Evolutionary conservation across 1,140 invertebrate genomes (phyloP).

Genomic region (Neodiprion virginianus): DNA sequence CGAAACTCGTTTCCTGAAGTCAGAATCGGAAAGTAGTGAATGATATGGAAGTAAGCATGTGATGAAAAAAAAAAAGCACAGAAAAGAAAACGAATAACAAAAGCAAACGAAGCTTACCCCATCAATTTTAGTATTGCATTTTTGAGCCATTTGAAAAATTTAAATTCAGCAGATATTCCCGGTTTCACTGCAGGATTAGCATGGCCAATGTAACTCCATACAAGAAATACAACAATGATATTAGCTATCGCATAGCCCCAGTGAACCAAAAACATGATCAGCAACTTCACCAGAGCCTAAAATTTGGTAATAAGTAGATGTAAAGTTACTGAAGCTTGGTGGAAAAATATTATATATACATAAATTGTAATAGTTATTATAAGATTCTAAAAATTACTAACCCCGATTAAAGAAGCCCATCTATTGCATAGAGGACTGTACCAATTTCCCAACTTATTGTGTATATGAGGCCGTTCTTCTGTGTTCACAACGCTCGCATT

Average conservation of each 20-base stretch:
- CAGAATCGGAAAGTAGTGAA: conserved; percentile 13
- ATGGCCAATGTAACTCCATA: conserved; percentile 93
- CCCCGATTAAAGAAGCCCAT: conserved; percentile 90
- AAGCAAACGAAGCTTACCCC: conserved; percentile 69
- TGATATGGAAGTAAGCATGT: background rate
- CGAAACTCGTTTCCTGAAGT: conserved; percentile 72
- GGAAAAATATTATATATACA: conserved; percentile 25
- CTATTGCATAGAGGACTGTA: conserved; percentile 92
- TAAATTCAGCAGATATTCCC: conserved; percentile 87
- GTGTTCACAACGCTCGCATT: conserved; percentile 42
- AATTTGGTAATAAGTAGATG: conserved; percentile 38
- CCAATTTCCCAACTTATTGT: conserved; percentile 90
- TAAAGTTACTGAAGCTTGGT: background rate
- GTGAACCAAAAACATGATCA: conserved; percentile 92
- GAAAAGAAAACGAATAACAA: conserved; percentile 16
- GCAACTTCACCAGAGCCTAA: conserved; percentile 82
- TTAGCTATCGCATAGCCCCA: conserved; percentile 90
- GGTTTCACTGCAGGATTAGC: conserved; percentile 94
- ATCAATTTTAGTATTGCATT: conserved; percentile 75
- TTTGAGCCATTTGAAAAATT: conserved; percentile 85
- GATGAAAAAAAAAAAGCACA: background rate
- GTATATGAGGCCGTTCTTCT: conserved; percentile 72
- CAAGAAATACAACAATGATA: conserved; percentile 78
- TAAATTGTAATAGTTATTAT: too few species aligned
- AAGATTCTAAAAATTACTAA: conserved; percentile 62